phyloP scores from a whole-genome alignment of 2,113 vertebrate species.

The Larimichthys crocea region DNA sequence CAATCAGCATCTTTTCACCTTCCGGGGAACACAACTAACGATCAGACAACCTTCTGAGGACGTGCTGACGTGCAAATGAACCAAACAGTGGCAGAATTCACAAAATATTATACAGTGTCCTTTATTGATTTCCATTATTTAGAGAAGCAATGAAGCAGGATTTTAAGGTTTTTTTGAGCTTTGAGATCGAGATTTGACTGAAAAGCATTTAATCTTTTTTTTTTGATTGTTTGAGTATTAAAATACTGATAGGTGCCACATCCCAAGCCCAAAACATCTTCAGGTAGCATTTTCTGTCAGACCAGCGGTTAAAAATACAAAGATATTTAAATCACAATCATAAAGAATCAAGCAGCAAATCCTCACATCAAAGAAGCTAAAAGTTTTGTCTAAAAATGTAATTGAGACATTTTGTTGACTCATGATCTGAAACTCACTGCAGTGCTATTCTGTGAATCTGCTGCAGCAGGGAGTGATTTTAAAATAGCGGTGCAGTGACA shows the following conservation, averaged over 20 bases:
- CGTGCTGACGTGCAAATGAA: not conserved
- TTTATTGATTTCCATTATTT: not conserved
- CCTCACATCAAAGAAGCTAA: not conserved
- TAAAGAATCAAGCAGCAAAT: not conserved
- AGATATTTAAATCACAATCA: not conserved
- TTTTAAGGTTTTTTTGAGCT: not conserved
- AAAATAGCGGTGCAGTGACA: slow-evolving; percentile 3
- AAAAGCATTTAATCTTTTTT: not conserved
- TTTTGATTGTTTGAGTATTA: not conserved
- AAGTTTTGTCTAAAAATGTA: not conserved
- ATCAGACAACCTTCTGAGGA: not conserved
- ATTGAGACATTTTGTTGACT: not conserved
- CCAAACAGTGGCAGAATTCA: not conserved
- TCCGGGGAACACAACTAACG: not conserved
- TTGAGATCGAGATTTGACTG: not conserved
- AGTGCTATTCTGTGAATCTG: not conserved
- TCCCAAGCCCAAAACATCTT: not conserved
- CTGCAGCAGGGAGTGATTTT: not conserved
- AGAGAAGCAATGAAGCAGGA: not conserved
- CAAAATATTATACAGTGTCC: not conserved
- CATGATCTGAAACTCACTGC: not conserved
- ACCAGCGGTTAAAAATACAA: not conserved
- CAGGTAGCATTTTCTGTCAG: not conserved
- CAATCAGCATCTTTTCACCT: not conserved
- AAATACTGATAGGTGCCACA: not conserved